phyloP scores from a whole-genome alignment of 1,140 invertebrate genomes.

The Artemia franciscana region DNA sequence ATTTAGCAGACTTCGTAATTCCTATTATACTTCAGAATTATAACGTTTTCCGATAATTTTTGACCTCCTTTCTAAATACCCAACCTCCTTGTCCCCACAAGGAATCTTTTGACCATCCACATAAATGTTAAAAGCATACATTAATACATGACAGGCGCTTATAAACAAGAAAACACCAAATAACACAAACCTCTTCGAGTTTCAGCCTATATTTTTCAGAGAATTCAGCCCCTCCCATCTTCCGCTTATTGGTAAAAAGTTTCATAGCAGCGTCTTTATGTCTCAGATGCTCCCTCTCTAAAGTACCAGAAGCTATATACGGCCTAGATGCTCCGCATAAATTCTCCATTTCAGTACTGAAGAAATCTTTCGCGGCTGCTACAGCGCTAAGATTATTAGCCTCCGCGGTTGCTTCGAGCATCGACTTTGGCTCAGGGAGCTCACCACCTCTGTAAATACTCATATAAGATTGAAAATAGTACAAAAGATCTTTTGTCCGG shows the following conservation, averaged over 20 bases:
- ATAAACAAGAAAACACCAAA: too few species aligned
- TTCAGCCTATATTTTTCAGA: slow-evolving; percentile 54
- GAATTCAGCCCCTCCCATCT: slow-evolving; percentile 91
- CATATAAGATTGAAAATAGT: slow-evolving; percentile 96
- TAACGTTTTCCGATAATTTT: too few species aligned
- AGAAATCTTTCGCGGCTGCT: slow-evolving; percentile 74
- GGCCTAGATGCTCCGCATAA: slow-evolving; percentile 71
- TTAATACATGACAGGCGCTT: too few species aligned
- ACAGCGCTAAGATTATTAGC: slow-evolving; percentile 89
- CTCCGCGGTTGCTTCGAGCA: slow-evolving; percentile 94
- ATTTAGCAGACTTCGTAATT: too few species aligned
- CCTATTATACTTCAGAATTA: too few species aligned
- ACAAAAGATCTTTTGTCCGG: slow-evolving; percentile 67
- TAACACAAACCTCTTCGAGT: slow-evolving; percentile 33
- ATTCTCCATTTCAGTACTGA: slow-evolving; percentile 74
- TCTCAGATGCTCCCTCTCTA: slow-evolving; percentile 58
- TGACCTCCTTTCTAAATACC: too few species aligned
- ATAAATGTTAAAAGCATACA: too few species aligned
- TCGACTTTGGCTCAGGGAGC: slow-evolving; percentile 92
- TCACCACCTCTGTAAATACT: slow-evolving; percentile 90
- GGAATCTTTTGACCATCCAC: too few species aligned
- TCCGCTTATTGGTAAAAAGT: slow-evolving; percentile 55
- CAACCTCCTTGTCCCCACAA: too few species aligned
- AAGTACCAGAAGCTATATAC: slow-evolving; percentile 52
- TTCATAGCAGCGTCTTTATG: slow-evolving; percentile 48